These are phyloP conservation scores for Phaonia tiefii DNA, from an alignment of 2,888 invertebrate species.

Conservation along the genomic window DNA sequence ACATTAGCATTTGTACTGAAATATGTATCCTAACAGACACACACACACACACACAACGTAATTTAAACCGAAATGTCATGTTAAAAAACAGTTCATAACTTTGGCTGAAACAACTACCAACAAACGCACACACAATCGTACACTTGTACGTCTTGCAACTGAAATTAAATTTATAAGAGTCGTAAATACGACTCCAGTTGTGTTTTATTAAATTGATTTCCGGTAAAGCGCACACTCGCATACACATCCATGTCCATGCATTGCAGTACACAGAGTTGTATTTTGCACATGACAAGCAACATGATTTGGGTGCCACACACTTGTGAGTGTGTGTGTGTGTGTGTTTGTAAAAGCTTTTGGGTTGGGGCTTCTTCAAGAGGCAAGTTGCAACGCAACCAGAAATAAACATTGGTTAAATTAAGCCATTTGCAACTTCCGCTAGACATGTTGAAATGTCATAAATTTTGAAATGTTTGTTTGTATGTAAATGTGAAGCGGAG, in stretches of 20 bases:
- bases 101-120: conserved; percentile 23
- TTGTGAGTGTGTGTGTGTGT: conserved; percentile 10
- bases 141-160: conserved; percentile 6
- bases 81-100: conserved; percentile 64
- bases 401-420: conserved; percentile 63
- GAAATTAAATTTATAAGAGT: conserved; percentile 42
- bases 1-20: not conserved
- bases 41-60: conserved; percentile 11
- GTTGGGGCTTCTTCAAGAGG: conserved; percentile 16
- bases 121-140: not conserved
- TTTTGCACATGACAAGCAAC: not conserved
- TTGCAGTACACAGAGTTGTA: too few relatives aligned
- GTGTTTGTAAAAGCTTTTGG: too few relatives aligned
- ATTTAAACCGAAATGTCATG: conserved; percentile 62
- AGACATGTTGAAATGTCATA: conserved; percentile 64
- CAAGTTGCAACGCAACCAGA: conserved; percentile 35
- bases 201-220: conserved; percentile 65
- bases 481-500: not conserved
- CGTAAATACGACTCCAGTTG: conserved; percentile 38
- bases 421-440: conserved; percentile 65
- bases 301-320: conserved; percentile 21
- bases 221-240: conserved; percentile 30
- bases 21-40: not conserved
- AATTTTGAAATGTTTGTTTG: conserved; percentile 37
- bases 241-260: not conserved